These are phyloP conservation scores for Pipistrellus nathusii DNA, from an alignment of 2,797 vertebrate species.

Conservation along the genomic window DNA sequence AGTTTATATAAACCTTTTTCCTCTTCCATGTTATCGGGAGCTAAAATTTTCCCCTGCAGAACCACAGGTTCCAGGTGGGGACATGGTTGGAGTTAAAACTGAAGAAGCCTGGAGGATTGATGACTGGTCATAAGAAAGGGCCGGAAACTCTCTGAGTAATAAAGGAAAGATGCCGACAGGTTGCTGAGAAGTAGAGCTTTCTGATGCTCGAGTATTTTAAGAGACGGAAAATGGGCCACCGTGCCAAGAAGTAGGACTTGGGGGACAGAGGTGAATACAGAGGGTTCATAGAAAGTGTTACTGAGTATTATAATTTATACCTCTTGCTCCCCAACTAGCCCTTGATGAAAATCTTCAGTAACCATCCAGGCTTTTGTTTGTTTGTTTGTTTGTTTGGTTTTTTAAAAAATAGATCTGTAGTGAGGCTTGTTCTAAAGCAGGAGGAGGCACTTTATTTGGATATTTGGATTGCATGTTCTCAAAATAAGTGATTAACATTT, in stretches of 20 bases:
- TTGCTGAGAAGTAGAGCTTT: neutral
- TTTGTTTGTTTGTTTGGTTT: slow-evolving; percentile 24
- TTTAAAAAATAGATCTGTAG: neutral
- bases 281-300: slow-evolving; percentile 2
- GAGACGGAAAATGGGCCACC: neutral
- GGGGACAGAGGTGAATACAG: neutral
- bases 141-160: neutral
- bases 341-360: neutral
- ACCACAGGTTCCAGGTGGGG: neutral
- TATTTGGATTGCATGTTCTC: slow-evolving; percentile 21
- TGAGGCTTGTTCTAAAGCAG: neutral
- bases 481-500: slow-evolving; percentile 10
- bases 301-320: neutral
- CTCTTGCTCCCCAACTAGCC: neutral
- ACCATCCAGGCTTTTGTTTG: neutral
- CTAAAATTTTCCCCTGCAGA: neutral
- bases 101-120: neutral
- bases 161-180: neutral
- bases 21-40: neutral
- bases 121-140: neutral
- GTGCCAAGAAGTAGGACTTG: neutral
- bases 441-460: neutral
- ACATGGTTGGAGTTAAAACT: neutral
- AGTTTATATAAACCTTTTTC: neutral
- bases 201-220: neutral